phyloP scores from a whole-genome alignment of 2,888 invertebrate species.

The Epinotia brunnichana region DNA sequence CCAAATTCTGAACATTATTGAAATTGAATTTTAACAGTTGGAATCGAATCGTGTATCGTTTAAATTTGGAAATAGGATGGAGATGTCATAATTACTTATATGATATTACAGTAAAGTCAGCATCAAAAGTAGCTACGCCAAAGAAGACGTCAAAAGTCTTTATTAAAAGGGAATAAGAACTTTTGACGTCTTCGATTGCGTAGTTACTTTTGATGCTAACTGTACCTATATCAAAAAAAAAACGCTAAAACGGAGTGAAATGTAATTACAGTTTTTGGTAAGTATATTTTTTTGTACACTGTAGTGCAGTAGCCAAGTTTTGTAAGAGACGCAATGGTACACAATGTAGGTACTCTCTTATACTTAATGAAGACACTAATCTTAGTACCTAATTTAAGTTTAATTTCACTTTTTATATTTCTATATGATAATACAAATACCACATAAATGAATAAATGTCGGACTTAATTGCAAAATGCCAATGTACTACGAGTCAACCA shows the following conservation, averaged over 20 bases:
- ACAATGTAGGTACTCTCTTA: neutral
- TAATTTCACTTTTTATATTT: too few species aligned
- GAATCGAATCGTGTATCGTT: constrained; percentile 4
- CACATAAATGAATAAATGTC: too few species aligned
- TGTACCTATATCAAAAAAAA: neutral
- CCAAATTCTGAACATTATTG: constrained; percentile 16
- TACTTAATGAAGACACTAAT: neutral
- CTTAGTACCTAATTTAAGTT: too few species aligned
- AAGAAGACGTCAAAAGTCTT: too few species aligned
- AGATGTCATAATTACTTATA: neutral
- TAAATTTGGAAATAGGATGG: neutral
- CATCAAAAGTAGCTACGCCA: too few species aligned
- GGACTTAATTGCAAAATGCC: too few species aligned
- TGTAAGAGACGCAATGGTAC: neutral
- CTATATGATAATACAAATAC: too few species aligned
- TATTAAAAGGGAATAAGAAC: too few species aligned
- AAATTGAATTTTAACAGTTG: constrained; percentile 26
- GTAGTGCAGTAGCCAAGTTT: constrained; percentile 21
- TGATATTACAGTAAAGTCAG: too few species aligned
- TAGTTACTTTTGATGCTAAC: too few species aligned
- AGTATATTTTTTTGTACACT: neutral
- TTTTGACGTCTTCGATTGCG: too few species aligned
- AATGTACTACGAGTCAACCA: too few species aligned
- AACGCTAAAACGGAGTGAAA: neutral
- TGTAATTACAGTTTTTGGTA: neutral